Evolutionary conservation across 2,113 vertebrate genomes (phyloP).

Genomic region (Peucedramus taeniatus): DNA sequence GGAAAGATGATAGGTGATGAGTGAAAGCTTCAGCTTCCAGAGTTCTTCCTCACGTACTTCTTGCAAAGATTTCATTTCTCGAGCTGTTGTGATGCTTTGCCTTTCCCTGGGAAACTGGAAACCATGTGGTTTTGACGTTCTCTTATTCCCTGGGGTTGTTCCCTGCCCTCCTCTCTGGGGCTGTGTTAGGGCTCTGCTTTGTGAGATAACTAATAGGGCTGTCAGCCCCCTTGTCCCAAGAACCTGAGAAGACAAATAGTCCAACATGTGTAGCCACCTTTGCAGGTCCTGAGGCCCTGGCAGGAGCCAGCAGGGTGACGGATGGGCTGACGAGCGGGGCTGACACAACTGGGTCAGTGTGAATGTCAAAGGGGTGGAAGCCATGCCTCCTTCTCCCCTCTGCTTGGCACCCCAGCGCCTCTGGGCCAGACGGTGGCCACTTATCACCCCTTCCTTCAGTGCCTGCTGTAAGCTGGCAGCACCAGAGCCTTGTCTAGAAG

Average conservation of each 20-base stretch:
- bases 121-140: background rate
- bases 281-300: conserved; percentile 17
- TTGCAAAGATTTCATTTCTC: background rate
- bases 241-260: conserved; percentile 68
- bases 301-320: conserved; percentile 58
- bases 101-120: background rate
- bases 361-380: conserved; percentile 15
- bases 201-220: conserved; percentile 63
- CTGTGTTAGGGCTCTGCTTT: conserved; percentile 34
- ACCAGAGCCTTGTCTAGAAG: background rate
- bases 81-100: background rate
- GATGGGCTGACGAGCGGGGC: conserved; percentile 51
- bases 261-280: conserved; percentile 49
- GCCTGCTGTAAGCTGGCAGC: background rate
- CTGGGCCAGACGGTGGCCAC: background rate
- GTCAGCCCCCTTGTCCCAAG: conserved; percentile 56
- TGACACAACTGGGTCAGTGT: conserved; percentile 42
- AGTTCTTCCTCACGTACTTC: background rate
- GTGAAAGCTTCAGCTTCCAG: background rate
- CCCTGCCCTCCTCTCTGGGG: background rate
- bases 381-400: background rate
- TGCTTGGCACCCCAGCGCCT: background rate
- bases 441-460: background rate
- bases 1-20: background rate
- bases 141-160: background rate